Percentiles rank a stretch among this genome's conserved stretches.
phyloP scores from a whole-genome alignment of 2,797 vertebrate genomes.

The Sebastes trivittatus region DNA sequence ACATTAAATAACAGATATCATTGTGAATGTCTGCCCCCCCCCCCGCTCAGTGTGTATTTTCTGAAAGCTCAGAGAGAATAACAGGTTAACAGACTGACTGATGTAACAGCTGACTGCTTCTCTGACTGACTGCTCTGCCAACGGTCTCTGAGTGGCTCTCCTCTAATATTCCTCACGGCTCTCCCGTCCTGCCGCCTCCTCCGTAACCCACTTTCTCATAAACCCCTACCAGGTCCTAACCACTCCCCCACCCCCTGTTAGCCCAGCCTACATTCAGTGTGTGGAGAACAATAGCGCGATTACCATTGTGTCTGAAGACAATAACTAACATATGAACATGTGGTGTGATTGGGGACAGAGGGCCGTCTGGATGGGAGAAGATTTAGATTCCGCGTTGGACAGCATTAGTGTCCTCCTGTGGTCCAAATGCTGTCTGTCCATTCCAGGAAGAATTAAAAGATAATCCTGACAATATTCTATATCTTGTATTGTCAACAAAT shows the following conservation, averaged over 20 bases:
- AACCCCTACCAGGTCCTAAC: constrained; percentile 29
- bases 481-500: neutral
- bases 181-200: constrained; percentile 15
- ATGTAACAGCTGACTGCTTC: constrained; percentile 30
- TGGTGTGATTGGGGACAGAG: constrained; percentile 19
- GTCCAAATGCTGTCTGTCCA: neutral
- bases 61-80: neutral
- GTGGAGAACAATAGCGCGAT: constrained; percentile 59
- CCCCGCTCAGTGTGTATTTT: too few species aligned
- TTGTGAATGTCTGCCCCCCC: neutral
- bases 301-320: constrained; percentile 56
- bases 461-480: neutral
- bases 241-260: neutral
- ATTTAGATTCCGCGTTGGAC: neutral
- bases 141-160: constrained; percentile 24
- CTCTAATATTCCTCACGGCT: constrained; percentile 1
- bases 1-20: neutral
- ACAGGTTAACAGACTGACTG: neutral
- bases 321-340: constrained; percentile 51
- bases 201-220: constrained; percentile 67
- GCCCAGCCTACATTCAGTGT: constrained; percentile 25
- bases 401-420: neutral
- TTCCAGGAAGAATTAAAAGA: neutral
- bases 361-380: neutral
- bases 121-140: constrained; percentile 30